Percentiles rank a stretch among this genome's conserved stretches.
phyloP scores from a whole-genome alignment of 2,797 vertebrate genomes.

The Chiloscyllium punctatum region DNA sequence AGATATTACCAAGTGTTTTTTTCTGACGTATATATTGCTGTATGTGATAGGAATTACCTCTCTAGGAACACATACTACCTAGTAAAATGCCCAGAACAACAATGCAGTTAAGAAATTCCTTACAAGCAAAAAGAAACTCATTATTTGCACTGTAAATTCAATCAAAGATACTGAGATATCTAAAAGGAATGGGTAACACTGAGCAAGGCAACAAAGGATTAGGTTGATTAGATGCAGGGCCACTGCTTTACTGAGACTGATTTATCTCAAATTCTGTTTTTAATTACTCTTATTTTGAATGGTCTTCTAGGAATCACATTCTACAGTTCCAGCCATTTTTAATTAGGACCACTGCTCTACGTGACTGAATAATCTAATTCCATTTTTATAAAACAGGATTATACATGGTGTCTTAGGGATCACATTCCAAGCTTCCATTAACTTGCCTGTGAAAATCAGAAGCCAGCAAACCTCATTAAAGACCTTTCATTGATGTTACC shows the following conservation, averaged over 20 bases:
- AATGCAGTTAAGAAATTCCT: neutral
- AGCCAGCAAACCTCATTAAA: neutral
- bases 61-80: neutral
- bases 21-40: neutral
- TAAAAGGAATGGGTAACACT: neutral
- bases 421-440: neutral
- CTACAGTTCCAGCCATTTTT: neutral
- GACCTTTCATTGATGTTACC: neutral
- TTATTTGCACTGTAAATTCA: neutral
- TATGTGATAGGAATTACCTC: neutral
- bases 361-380: neutral
- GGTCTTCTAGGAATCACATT: neutral
- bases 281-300: neutral
- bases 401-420: neutral
- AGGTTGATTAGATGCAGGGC: neutral
- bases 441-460: neutral
- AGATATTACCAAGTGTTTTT: neutral
- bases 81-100: neutral
- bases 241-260: neutral
- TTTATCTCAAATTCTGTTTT: neutral
- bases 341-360: neutral
- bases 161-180: neutral
- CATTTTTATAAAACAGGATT: conserved; percentile 4
- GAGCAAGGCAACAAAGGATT: neutral
- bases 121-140: neutral